Percentiles rank a stretch among this genome's conserved stretches.
Conservation (phyloP, 2,888 invertebrate genomes). For the Eurytoma californica region DNA sequence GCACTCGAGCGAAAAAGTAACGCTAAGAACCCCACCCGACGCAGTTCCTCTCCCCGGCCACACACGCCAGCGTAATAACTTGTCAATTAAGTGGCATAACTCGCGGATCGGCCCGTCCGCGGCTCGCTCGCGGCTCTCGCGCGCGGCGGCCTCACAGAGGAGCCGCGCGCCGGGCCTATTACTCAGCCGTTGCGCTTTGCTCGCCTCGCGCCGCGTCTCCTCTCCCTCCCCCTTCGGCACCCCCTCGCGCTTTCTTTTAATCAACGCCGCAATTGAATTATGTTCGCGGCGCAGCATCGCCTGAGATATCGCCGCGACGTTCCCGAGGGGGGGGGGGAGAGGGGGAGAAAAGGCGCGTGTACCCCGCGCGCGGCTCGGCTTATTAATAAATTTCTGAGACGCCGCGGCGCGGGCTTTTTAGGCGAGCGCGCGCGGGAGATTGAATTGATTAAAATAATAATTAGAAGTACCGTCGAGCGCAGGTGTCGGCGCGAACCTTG, state of each 20-base stretch:
- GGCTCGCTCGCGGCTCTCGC: not conserved
- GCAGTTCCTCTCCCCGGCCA: slow-evolving; percentile 13
- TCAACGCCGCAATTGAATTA: slow-evolving; percentile 53
- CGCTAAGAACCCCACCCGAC: too few relatives aligned
- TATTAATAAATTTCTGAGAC: slow-evolving; percentile 39
- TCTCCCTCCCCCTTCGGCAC: not conserved
- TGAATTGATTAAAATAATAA: slow-evolving; percentile 39
- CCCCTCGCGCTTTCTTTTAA: slow-evolving; percentile 47
- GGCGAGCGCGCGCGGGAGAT: not conserved
- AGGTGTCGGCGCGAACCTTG: not conserved
- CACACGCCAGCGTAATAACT: slow-evolving; percentile 31
- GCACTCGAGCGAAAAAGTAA: too few relatives aligned
- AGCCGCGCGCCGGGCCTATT: not conserved
- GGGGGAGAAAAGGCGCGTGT: not conserved
- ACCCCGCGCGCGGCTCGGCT: slow-evolving; percentile 3
- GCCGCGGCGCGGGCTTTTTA: not conserved
- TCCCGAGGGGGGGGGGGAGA: not conserved
- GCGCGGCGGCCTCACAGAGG: slow-evolving; percentile 31
- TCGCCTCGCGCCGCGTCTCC: not conserved
- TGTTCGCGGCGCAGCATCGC: slow-evolving; percentile 18
- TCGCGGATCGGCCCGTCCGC: slow-evolving; percentile 18
- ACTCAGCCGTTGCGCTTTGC: not conserved
- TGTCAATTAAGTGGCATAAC: slow-evolving; percentile 49
- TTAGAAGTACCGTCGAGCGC: not conserved
- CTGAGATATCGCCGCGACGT: slow-evolving; percentile 10